Evolutionary conservation across 1,140 invertebrate genomes (phyloP), one percentile per base, ranked within the genome.

Genomic region (Ceratoteleas bidentatus): DNA sequence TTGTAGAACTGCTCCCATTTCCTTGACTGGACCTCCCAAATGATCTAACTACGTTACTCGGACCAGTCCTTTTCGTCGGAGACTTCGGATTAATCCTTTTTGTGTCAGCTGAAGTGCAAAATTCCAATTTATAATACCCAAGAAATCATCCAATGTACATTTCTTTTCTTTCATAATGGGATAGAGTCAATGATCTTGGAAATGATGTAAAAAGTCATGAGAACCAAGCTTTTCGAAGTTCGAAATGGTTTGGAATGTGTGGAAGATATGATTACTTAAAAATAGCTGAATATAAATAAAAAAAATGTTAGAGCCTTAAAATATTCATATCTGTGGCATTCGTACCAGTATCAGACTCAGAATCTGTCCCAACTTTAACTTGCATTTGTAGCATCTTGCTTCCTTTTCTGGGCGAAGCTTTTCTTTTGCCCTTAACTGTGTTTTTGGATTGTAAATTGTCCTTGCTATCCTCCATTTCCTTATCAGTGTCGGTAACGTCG

Each of bases 61-160:
- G 88, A 10, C 88, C 87, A 0, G 93, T 91, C 82, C 93, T 92
- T 88, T 95, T 95, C 9, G 93, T 93, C 24, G 94, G 91, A 78
- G 94, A 93, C 88, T 94, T 92, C 85, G 92, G 92, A 3, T 92
- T 83, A 10, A 92, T 92, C 62, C 92, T 89, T 83, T 94, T 93
- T 62, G 62, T 84, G 45, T 92, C 90, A 47, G 80, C 89, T 90
- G 82, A 0, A 52, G 24, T 2, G 40, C 40, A 43, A 43, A 43
- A 6, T 43, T 43, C n/a, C 8, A 43, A 43, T 10, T 10, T 2
- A 43, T 43, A 43, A 43, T 43, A 3, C n/a, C 0, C n/a, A 43
- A 43, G 9, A 24, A 43, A 43, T 43, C n/a, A 2, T 43, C 1
- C n/a, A 43, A 43, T 43, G 1, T 1, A 43, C 1, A 43, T 6